Percentiles rank a stretch among this genome's conserved stretches.
phyloP scores from a whole-genome alignment of 2,113 vertebrate genomes.

The Barbus barbus region DNA sequence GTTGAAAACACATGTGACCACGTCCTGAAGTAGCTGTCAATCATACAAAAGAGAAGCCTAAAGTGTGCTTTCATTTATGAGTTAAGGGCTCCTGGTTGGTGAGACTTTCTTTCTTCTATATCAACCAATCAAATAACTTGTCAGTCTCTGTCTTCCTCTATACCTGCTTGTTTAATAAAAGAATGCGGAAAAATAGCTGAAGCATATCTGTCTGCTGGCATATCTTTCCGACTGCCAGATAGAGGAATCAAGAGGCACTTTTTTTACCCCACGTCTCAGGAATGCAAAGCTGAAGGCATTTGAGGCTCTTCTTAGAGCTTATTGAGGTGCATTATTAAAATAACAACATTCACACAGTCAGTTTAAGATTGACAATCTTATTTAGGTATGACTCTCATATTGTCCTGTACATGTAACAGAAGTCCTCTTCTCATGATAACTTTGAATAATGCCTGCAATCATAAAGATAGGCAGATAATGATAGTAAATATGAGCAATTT shows the following conservation, averaged over 20 bases:
- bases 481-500: too few relatives aligned
- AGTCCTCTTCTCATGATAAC: not conserved
- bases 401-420: not conserved
- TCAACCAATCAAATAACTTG: slow-evolving; percentile 54
- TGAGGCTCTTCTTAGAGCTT: not conserved
- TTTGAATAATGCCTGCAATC: not conserved
- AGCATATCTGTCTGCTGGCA: slow-evolving; percentile 74
- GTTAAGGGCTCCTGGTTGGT: slow-evolving; percentile 1
- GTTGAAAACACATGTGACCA: slow-evolving; percentile 10
- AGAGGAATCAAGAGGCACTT: slow-evolving; percentile 49
- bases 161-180: slow-evolving; percentile 58
- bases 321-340: not conserved
- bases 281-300: not conserved
- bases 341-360: not conserved
- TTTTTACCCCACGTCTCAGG: slow-evolving; percentile 9
- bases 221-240: slow-evolving; percentile 77
- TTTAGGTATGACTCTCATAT: not conserved
- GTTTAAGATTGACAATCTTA: not conserved
- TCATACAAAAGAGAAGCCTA: not conserved
- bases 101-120: slow-evolving; percentile 36
- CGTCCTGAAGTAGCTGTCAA: not conserved
- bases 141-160: slow-evolving; percentile 42
- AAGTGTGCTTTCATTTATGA: slow-evolving; percentile 55
- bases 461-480: too few relatives aligned
- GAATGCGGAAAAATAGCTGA: slow-evolving; percentile 66